phyloP scores from a whole-genome alignment of 2,113 vertebrate genomes.

The Pipa parva region DNA sequence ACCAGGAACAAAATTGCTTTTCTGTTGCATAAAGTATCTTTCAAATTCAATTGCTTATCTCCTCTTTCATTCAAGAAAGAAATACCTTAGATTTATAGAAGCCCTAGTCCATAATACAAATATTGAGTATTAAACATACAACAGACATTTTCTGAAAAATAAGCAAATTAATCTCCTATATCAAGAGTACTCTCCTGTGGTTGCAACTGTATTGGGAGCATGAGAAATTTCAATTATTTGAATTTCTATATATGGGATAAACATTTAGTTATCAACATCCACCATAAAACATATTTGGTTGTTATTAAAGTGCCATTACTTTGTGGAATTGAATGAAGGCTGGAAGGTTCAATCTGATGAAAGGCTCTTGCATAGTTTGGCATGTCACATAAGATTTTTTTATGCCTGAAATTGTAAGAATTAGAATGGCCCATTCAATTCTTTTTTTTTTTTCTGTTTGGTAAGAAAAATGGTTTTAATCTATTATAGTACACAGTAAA shows the following conservation, averaged over 20 bases:
- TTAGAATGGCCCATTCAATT: slow-evolving; percentile 13
- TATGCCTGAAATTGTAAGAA: slow-evolving; percentile 24
- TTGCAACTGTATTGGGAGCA: slow-evolving; percentile 51
- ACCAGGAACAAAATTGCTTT: slow-evolving; percentile 71
- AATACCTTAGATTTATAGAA: slow-evolving; percentile 63
- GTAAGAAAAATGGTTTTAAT: slow-evolving; percentile 24
- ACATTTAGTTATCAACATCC: slow-evolving; percentile 65
- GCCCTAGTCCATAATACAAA: slow-evolving; percentile 58
- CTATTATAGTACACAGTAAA: slow-evolving; percentile 4
- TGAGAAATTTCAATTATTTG: slow-evolving; percentile 68
- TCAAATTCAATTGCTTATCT: slow-evolving; percentile 76
- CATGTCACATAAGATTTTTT: background rate
- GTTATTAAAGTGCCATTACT: slow-evolving; percentile 59
- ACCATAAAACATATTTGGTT: slow-evolving; percentile 56
- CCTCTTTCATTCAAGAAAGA: slow-evolving; percentile 64
- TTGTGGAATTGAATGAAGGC: slow-evolving; percentile 48
- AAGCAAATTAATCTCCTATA: slow-evolving; percentile 65
- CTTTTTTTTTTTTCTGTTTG: slow-evolving; percentile 31
- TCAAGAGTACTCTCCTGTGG: slow-evolving; percentile 56
- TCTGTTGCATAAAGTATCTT: slow-evolving; percentile 72
- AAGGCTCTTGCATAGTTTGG: slow-evolving; percentile 45
- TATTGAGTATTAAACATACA: slow-evolving; percentile 61
- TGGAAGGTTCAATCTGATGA: slow-evolving; percentile 46
- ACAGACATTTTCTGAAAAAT: slow-evolving; percentile 61
- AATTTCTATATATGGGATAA: slow-evolving; percentile 61